Evolutionary conservation across 2,797 vertebrate genomes (phyloP), one percentile per base, ranked within the genome.

Genomic region (Rhynchotus rufescens): DNA sequence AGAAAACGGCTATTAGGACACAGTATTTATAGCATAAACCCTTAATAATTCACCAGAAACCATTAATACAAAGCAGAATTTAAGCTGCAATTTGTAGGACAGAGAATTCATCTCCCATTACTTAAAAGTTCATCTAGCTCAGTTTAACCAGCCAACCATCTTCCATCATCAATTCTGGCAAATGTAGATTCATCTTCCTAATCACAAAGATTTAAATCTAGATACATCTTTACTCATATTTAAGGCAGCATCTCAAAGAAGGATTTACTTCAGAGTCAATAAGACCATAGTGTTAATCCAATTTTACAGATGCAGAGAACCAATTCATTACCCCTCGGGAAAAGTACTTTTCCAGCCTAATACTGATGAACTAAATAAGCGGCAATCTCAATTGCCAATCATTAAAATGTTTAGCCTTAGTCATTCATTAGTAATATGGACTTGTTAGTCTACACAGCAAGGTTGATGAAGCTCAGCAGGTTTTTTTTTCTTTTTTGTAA

Each of bases 201-300:
- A 81, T 71, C 20, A 30, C 0, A 3, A 76, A 51, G 64, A 81
- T 4, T 51, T 52, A 51, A 60, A 69, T 83, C 59, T 34, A 54
- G 59, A 42, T 36, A 51, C 61, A 47, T 57, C 21, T 54, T 72
- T 34, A 34, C 62, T 88, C 38, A 44, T n/a, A 67, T 75, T 91
- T 90, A 68, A 88, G 59, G 38, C 10, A 91, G 8, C 30, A 68
- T 69, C 60, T 85, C 76, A 83, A 92, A 88, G 47, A 80, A 91
- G 76, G 45, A 77, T 88, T 84, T 86, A 54, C 47, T 75, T 40
- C 15, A 74, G 42, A 81, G 49, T 69, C 80, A 82, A 47, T 84
- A 84, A 91, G 87, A 77, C 44, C 19, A 44, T 61, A 86, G 30
- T 28, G 84, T 82, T 94, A 86, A 88, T 88, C 59, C 28, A 84